Conservation (phyloP, 2,888 invertebrate species). For the Geotrupes spiniger region DNA sequence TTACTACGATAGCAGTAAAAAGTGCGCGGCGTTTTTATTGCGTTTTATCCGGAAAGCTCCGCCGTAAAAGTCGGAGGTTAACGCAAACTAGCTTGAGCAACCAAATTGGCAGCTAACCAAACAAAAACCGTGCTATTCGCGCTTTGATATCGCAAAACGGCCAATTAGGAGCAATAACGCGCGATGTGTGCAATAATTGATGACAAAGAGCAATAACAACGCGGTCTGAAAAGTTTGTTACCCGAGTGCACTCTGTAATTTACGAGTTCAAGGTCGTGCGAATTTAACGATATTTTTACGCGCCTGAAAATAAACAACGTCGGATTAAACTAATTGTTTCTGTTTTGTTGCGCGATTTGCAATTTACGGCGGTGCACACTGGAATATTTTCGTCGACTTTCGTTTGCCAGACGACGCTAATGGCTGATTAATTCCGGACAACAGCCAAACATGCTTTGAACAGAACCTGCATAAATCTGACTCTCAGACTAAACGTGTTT, state of each 20-base stretch:
- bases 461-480: conserved; percentile 33
- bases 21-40: not conserved
- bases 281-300: conserved; percentile 15
- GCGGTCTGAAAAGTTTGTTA: conserved; percentile 30
- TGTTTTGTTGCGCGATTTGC: not conserved
- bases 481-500: conserved; percentile 32
- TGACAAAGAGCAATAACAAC: conserved; percentile 38
- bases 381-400: not conserved
- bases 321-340: conserved; percentile 2
- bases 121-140: conserved; percentile 41
- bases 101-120: conserved; percentile 41
- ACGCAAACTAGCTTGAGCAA: conserved; percentile 33
- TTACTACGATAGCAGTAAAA: not conserved
- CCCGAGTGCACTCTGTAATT: conserved; percentile 15
- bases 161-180: conserved; percentile 38
- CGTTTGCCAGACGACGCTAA: conserved; percentile 17
- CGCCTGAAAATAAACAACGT: conserved; percentile 4
- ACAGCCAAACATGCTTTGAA: conserved; percentile 30
- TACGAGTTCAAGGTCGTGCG: conserved; percentile 25
- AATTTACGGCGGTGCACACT: not conserved
- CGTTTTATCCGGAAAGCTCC: conserved; percentile 1
- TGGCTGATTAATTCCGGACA: conserved; percentile 28
- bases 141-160: conserved; percentile 39
- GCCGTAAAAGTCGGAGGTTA: conserved; percentile 23
- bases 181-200: conserved; percentile 38